Percentiles rank a stretch among this genome's conserved stretches.
phyloP scores from a whole-genome alignment of 2,888 invertebrate species.

The Pseudanteris insignis region DNA sequence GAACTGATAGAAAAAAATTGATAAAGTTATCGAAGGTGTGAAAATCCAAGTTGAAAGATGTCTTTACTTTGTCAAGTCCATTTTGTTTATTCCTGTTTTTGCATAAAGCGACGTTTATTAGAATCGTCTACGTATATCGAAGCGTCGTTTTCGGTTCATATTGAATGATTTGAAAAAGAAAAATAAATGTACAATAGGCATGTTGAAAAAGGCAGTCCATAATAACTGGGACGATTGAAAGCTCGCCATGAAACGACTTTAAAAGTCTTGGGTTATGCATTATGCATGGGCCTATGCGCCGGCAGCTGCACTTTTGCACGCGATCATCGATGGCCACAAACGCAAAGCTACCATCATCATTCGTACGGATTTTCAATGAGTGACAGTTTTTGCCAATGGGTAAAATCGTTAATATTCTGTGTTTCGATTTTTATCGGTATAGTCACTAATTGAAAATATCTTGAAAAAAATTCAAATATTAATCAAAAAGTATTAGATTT shows the following conservation, averaged over 20 bases:
- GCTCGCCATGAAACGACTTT: slow-evolving; percentile 61
- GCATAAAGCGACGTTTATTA: slow-evolving; percentile 18
- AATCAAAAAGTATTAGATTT: too few species aligned
- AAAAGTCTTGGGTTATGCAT: slow-evolving; percentile 61
- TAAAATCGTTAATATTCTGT: too few species aligned
- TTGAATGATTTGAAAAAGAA: slow-evolving; percentile 11
- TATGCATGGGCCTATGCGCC: slow-evolving; percentile 60
- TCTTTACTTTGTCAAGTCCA: background rate
- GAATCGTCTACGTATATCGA: slow-evolving; percentile 17
- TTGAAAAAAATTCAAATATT: too few species aligned
- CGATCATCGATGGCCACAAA: slow-evolving; percentile 52
- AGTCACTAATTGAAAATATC: too few species aligned
- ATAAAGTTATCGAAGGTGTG: too few species aligned
- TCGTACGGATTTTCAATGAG: slow-evolving; percentile 18
- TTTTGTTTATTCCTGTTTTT: slow-evolving; percentile 5
- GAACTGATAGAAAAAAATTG: too few species aligned
- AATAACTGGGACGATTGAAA: slow-evolving; percentile 59
- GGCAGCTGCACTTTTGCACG: slow-evolving; percentile 58
- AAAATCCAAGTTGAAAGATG: background rate
- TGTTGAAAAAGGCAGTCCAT: slow-evolving; percentile 32
- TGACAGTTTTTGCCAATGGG: slow-evolving; percentile 25
- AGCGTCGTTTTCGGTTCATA: slow-evolving; percentile 16
- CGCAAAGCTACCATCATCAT: slow-evolving; percentile 47
- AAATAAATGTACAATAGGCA: slow-evolving; percentile 31
- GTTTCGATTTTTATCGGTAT: too few species aligned